Evolutionary conservation across 1,140 invertebrate genomes (phyloP).

Genomic region (Zaprionus taronus): DNA sequence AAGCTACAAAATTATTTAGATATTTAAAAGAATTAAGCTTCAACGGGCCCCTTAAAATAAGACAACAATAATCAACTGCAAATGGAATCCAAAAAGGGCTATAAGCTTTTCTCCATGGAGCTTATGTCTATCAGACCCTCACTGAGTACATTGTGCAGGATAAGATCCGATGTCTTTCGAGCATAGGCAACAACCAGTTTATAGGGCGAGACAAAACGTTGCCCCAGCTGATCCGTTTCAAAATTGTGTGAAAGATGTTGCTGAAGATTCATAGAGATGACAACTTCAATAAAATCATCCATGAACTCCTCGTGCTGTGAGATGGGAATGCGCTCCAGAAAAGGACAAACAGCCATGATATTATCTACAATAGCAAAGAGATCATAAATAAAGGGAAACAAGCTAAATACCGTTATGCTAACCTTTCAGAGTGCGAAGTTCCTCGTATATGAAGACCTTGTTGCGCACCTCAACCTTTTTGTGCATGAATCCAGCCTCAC

Average conservation of each 20-base stretch:
- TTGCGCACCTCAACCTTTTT: constrained; percentile 88
- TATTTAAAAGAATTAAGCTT: background rate
- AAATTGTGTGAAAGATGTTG: constrained; percentile 58
- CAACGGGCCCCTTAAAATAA: background rate
- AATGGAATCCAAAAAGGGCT: background rate
- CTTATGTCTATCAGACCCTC: constrained; percentile 44
- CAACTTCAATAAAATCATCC: constrained; percentile 86
- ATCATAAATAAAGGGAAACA: no score
- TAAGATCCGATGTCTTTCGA: constrained; percentile 84
- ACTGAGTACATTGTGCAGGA: constrained; percentile 71
- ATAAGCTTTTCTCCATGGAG: background rate
- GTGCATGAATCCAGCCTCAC: constrained; percentile 88
- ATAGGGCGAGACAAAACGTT: constrained; percentile 84
- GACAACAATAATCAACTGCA: background rate
- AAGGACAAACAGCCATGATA: constrained; percentile 90
- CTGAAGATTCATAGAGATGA: constrained; percentile 85
- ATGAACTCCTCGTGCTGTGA: constrained; percentile 88
- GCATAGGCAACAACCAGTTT: constrained; percentile 86
- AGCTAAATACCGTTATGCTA: background rate
- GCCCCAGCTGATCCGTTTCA: constrained; percentile 33
- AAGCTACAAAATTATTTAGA: background rate
- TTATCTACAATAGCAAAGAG: constrained; percentile 85
- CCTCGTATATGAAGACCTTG: constrained; percentile 88
- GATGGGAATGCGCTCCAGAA: constrained; percentile 88
- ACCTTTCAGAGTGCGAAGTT: constrained; percentile 80